A percentile compares a stretch with the other conserved stretches of the same genome.
Evolutionary conservation across 2,888 invertebrate genomes (phyloP).

Genomic region (Slavum lentiscoides): DNA sequence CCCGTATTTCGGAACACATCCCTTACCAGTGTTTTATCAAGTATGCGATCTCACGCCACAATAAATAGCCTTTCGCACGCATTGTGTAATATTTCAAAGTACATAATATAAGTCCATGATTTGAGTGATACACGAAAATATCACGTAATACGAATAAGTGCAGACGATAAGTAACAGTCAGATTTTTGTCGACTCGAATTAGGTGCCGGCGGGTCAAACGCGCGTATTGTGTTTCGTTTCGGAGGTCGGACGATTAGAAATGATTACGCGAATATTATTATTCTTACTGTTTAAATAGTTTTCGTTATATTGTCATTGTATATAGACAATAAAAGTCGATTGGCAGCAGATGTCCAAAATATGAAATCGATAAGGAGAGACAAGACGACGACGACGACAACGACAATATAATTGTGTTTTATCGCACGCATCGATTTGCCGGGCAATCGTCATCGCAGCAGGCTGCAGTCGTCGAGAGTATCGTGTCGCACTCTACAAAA

Average conservation of each 20-base stretch:
- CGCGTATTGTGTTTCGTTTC: conserved; percentile 21
- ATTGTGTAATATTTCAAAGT: no score
- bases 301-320: neutral
- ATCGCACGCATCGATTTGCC: neutral
- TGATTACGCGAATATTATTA: neutral
- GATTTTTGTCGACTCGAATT: no score
- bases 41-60: no score
- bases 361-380: conserved; percentile 32
- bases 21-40: no score
- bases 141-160: no score
- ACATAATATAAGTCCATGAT: no score
- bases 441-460: no score
- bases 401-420: neutral
- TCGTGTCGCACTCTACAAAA: neutral
- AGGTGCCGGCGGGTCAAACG: conserved; percentile 1
- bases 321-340: neutral
- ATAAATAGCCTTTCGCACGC: no score
- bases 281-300: neutral
- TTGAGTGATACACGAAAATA: no score
- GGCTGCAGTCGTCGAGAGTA: no score
- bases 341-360: conserved; percentile 9
- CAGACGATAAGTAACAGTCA: no score
- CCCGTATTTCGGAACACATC: no score
- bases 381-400: neutral
- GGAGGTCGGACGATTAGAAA: conserved; percentile 2